These are phyloP conservation scores for Cheilosia impressa DNA, from an alignment of 2,888 invertebrate genomes.

Conservation along the genomic window DNA sequence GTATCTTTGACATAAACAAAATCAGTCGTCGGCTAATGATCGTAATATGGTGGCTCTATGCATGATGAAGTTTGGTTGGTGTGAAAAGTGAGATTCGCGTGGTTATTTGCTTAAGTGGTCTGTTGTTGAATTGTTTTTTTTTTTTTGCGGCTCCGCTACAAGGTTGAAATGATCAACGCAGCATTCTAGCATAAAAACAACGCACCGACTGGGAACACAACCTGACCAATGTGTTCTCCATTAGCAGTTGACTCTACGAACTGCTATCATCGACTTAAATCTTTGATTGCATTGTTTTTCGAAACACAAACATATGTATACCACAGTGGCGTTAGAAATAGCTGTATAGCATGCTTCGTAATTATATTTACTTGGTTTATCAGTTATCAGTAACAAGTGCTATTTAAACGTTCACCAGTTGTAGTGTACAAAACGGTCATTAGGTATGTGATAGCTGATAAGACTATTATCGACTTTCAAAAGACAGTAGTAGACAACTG, in stretches of 20 bases:
- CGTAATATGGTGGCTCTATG: neutral
- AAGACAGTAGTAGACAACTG: neutral
- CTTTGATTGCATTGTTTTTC: constrained; percentile 14
- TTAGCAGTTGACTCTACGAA: constrained; percentile 14
- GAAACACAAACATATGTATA: neutral
- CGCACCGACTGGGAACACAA: neutral
- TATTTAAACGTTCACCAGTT: neutral
- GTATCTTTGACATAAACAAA: neutral
- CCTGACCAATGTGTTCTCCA: neutral
- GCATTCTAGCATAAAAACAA: neutral
- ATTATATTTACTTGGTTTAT: neutral
- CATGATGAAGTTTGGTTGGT: constrained; percentile 13
- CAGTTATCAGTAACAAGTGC: neutral
- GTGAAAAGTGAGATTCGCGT: constrained; percentile 46
- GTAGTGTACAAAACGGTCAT: neutral
- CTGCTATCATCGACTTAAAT: constrained; percentile 1
- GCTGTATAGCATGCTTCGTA: neutral
- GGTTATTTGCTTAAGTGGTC: constrained; percentile 53
- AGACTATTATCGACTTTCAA: neutral
- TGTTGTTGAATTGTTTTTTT: constrained; percentile 27
- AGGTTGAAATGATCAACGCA: constrained; percentile 52
- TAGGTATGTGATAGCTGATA: neutral
- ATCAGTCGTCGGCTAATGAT: constrained; percentile 23
- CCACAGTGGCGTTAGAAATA: neutral
- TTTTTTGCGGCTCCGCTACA: constrained; percentile 22